phyloP scores from a whole-genome alignment of 2,888 invertebrate species.

The Ecdyonurus torrentis region DNA sequence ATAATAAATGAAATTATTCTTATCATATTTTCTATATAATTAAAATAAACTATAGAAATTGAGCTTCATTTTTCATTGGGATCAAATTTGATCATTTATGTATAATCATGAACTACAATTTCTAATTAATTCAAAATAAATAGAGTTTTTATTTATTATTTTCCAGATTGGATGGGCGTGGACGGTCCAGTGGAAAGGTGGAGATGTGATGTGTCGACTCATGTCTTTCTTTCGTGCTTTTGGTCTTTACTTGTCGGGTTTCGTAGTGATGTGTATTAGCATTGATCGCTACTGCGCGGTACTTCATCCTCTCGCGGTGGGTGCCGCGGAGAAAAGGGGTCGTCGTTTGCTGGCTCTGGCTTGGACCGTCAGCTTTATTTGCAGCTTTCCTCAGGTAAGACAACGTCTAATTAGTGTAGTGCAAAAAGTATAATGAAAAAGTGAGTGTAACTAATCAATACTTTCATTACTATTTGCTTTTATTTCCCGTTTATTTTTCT shows the following conservation, averaged over 20 bases:
- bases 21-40: background rate
- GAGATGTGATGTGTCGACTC: slow-evolving; percentile 20
- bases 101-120: background rate
- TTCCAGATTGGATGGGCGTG: slow-evolving; percentile 20
- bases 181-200: slow-evolving; percentile 22
- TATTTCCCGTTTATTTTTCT: too few species aligned
- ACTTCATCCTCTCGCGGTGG: slow-evolving; percentile 20
- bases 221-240: slow-evolving; percentile 21
- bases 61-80: background rate
- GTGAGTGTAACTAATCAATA: too few species aligned
- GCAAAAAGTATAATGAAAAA: too few species aligned
- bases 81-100: background rate
- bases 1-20: background rate
- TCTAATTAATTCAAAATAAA: background rate
- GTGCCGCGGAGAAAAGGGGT: slow-evolving; percentile 21
- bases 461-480: too few species aligned
- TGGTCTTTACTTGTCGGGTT: slow-evolving; percentile 22
- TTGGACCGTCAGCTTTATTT: slow-evolving; percentile 23
- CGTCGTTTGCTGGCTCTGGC: slow-evolving; percentile 23
- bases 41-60: background rate
- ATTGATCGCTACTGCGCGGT: slow-evolving; percentile 22
- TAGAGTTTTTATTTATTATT: background rate
- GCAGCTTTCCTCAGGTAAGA: slow-evolving; percentile 25
- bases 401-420: too few species aligned
- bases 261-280: slow-evolving; percentile 22